Percentiles rank a stretch among this genome's conserved stretches.
These are phyloP conservation scores for Ptilorrhoa leucosticta DNA, from an alignment of 2,113 vertebrate genomes.

Conservation along the genomic window DNA sequence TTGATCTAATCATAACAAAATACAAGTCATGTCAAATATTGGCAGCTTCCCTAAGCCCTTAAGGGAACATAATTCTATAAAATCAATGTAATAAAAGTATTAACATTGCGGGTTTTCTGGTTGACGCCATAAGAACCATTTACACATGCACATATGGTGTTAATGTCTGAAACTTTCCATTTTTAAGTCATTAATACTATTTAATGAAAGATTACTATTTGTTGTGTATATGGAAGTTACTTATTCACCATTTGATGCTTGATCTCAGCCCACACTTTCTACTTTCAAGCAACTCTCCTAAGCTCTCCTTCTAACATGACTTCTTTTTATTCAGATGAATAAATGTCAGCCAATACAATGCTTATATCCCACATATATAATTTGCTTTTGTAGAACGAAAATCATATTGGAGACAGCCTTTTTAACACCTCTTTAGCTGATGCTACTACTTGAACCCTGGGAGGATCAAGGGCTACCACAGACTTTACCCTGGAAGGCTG, in stretches of 20 bases:
- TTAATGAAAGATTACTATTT: not conserved
- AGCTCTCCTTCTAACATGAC: not conserved
- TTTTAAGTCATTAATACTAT: not conserved
- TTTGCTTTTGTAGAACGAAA: not conserved
- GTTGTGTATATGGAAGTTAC: not conserved
- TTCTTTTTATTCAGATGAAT: not conserved
- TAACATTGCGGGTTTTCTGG: not conserved
- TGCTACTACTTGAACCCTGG: too few relatives aligned
- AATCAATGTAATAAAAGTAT: not conserved
- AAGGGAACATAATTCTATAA: not conserved
- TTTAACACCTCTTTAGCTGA: not conserved
- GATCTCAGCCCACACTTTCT: not conserved
- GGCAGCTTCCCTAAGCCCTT: not conserved
- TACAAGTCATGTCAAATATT: not conserved
- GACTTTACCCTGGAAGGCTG: not conserved
- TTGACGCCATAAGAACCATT: not conserved
- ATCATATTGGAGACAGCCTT: not conserved
- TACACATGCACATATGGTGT: rapidly evolving
- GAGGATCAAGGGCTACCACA: not conserved
- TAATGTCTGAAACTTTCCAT: not conserved
- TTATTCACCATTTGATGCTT: not conserved
- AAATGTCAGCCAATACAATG: not conserved
- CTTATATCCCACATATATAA: not conserved
- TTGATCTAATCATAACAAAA: not conserved
- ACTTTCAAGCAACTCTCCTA: not conserved